A percentile compares a stretch with the other conserved stretches of the same genome.
phyloP scores from a whole-genome alignment of 2,888 invertebrate genomes.

The Drosophila ochracea region DNA sequence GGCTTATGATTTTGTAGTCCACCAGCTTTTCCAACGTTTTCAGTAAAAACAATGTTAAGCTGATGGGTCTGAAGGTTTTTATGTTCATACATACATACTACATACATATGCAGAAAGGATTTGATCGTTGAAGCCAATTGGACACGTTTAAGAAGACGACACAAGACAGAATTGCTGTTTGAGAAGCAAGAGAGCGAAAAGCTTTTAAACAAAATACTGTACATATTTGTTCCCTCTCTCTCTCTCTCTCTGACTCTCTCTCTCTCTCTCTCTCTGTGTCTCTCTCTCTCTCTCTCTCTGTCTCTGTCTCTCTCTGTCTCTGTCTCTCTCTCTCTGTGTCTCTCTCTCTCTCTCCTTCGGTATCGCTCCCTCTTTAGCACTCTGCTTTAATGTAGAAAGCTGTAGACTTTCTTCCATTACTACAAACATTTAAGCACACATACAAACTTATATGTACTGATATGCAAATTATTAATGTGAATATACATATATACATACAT shows the following conservation, averaged over 20 bases:
- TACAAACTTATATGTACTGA: neutral
- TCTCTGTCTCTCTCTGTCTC: neutral
- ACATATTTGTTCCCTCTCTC: neutral
- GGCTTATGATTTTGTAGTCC: too few species aligned
- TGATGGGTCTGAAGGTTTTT: too few species aligned
- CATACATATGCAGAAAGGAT: neutral
- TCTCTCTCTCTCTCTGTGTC: neutral
- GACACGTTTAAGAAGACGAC: neutral
- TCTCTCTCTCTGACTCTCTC: neutral
- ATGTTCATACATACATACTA: neutral
- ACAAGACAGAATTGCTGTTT: neutral
- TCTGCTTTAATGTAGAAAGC: neutral
- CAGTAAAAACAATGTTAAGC: too few species aligned
- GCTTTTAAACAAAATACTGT: neutral
- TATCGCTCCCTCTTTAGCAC: neutral
- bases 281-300: neutral
- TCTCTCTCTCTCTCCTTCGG: neutral
- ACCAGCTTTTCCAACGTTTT: too few species aligned
- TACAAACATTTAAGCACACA: neutral
- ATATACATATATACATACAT: too few species aligned
- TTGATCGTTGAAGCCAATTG: neutral
- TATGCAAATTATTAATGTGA: neutral
- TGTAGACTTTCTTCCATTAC: constrained; percentile 2
- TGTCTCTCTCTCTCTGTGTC: too few species aligned
- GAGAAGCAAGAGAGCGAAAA: neutral